Conservation (phyloP, 1,140 invertebrate genomes). For the Zaprionus lachaisei region DNA sequence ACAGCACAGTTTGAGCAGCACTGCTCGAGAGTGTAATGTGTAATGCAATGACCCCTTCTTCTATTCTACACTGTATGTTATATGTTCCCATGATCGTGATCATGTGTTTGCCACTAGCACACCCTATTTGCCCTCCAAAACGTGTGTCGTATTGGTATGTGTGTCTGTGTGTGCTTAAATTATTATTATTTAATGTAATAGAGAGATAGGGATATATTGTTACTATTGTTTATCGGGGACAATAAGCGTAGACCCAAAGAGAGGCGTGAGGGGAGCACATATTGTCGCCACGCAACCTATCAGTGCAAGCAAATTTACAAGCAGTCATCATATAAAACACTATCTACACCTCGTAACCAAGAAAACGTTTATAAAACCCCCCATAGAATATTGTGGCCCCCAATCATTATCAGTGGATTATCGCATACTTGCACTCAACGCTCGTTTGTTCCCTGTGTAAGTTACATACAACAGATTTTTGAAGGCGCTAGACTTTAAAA, state of each 20-base stretch:
- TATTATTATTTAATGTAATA: constrained; percentile 12
- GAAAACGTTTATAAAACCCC: neutral
- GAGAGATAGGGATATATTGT: neutral
- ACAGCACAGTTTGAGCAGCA: constrained; percentile 46
- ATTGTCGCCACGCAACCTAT: neutral
- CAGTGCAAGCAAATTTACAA: constrained; percentile 21
- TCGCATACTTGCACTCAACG: neutral
- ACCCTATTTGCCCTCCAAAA: constrained; percentile 30
- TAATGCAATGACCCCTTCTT: constrained; percentile 44
- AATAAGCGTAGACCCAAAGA: neutral
- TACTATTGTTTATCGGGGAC: neutral
- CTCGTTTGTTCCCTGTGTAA: neutral
- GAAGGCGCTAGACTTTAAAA: neutral
- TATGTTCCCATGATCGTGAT: constrained; percentile 38
- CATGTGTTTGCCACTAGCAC: constrained; percentile 26
- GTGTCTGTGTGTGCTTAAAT: neutral
- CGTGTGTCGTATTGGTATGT: neutral
- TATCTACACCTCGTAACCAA: neutral
- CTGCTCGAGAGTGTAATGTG: neutral
- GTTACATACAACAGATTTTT: neutral
- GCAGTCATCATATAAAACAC: constrained; percentile 13
- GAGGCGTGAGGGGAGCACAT: neutral
- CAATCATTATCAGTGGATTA: constrained; percentile 1
- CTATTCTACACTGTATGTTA: too few species aligned
- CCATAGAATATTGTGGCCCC: neutral